phyloP scores from a whole-genome alignment of 1,140 invertebrate genomes.

The Daktulosphaira vitifoliae region DNA sequence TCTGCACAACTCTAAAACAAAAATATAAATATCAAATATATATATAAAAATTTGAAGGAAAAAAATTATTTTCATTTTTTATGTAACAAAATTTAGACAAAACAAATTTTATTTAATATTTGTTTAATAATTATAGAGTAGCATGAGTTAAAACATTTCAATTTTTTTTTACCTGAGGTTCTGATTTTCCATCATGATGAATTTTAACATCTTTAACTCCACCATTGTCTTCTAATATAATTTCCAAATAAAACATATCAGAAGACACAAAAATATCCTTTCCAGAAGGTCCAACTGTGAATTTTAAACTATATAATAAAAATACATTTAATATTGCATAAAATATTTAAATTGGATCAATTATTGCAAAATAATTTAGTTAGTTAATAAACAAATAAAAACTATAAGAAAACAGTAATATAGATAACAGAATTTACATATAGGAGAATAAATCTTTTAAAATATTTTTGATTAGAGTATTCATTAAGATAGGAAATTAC shows the following conservation, averaged over 20 bases:
- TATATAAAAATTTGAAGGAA: neutral
- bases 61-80: neutral
- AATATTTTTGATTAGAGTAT: too few species aligned
- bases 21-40: conserved; percentile 8
- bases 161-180: conserved; percentile 47
- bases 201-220: conserved; percentile 87
- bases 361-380: too few species aligned
- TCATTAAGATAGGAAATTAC: too few species aligned
- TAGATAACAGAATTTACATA: too few species aligned
- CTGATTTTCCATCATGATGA: conserved; percentile 73
- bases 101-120: neutral
- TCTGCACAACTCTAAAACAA: conserved; percentile 72
- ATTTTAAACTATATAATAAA: conserved; percentile 56
- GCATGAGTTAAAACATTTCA: neutral
- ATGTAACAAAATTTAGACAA: too few species aligned
- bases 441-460: too few species aligned
- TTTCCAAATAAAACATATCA: conserved; percentile 94
- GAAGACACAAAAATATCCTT: conserved; percentile 84
- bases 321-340: neutral
- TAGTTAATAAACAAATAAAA: too few species aligned
- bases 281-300: conserved; percentile 57
- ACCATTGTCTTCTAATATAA: conserved; percentile 70
- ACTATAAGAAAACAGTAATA: too few species aligned
- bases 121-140: too few species aligned
- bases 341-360: too few species aligned